Percentiles rank a stretch among this genome's conserved stretches.
Evolutionary conservation across 2,113 vertebrate genomes (phyloP).

Genomic region (Prionailurus viverrinus): DNA sequence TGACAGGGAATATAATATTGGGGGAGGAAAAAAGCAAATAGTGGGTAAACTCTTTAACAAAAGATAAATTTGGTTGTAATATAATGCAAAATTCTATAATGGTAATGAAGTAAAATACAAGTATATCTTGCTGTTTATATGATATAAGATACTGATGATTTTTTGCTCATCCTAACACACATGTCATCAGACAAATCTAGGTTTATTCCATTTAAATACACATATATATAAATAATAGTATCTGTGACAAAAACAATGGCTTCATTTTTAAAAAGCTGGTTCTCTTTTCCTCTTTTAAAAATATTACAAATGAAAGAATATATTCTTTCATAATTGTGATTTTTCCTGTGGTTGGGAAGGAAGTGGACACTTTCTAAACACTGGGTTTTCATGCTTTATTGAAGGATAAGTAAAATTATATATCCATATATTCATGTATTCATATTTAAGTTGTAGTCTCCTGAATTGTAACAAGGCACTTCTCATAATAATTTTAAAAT

Average conservation of each 20-base stretch:
- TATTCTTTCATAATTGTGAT: background rate
- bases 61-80: background rate
- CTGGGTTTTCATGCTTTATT: background rate
- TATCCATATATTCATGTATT: background rate
- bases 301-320: background rate
- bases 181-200: background rate
- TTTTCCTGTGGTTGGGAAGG: background rate
- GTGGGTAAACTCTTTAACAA: background rate
- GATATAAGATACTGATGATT: background rate
- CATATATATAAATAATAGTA: background rate
- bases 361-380: background rate
- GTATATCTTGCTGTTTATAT: background rate
- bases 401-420: background rate
- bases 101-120: background rate
- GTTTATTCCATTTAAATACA: background rate
- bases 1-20: background rate
- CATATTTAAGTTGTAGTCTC: background rate
- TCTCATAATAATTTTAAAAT: slow-evolving; percentile 25
- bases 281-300: background rate
- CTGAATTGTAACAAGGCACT: background rate
- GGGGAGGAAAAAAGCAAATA: background rate
- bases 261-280: background rate
- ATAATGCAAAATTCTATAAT: background rate
- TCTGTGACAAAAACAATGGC: background rate
- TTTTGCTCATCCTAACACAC: background rate